Evolutionary conservation across 1,140 invertebrate species (phyloP), one percentile per base, ranked within the genome.

Genomic region (Drosophila nannoptera): DNA sequence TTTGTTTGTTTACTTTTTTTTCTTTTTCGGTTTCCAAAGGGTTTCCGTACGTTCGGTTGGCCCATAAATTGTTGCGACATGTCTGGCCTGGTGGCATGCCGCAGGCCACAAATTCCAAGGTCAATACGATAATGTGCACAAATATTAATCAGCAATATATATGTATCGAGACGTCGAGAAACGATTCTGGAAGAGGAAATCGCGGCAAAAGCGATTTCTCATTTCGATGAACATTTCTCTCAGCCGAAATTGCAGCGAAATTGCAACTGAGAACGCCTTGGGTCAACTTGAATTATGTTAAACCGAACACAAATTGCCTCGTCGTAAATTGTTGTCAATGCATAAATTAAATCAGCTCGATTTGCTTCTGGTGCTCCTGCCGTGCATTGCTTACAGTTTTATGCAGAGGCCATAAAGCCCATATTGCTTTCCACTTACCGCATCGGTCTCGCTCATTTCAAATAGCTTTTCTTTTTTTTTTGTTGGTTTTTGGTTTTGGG

Each of bases 361-460:
- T 36, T 55, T 60, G 7, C 33, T 16, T 42, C n/a, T 33, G 14
- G 35, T 66, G 32, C 33, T 8, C 12, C 45, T 61, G 55, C 0
- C 40, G 40, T 56, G 54, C n/a, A 31, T 55, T 42, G 16, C 40
- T 7, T 31, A 31, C 53, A 29, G n/a, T 40, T 54, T 54, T 40
- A 54, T 54, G 16, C 6, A n/a, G 22, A 54, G 14, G 40, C 2
- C 52, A 54, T 8, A 5, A 40, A 29, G 35, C 52, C 0, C 29
- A 22, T 22, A 22, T 22, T 22, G 22, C 22, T 22, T 22, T 22
- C 22, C 22, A 87, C 86, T 88, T 69, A 88, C 86, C 84, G 86
- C 86, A 86, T 88, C 86, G 64, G 86, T 72, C 69, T 88, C 86
- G 53, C 86, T 78, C 86, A 88, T 88, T 61, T 69, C 55, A 54